These are phyloP conservation scores for Gambusia yucatana DNA, from an alignment of 2,797 vertebrate genomes.

Conservation along the genomic window DNA sequence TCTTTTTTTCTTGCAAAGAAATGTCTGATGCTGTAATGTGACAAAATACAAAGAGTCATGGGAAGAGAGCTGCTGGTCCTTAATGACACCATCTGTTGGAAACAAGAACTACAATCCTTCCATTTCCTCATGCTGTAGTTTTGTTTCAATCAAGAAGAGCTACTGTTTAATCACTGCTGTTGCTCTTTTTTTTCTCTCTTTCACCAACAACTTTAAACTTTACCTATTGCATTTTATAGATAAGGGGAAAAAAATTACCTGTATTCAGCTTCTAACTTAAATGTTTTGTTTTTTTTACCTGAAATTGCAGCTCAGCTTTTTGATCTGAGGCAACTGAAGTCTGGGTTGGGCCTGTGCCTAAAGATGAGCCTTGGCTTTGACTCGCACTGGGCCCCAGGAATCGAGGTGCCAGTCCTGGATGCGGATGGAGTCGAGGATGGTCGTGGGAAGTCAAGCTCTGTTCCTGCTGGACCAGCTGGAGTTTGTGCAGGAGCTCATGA, in stretches of 20 bases:
- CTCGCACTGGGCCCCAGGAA: conserved; percentile 81
- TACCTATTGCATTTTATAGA: not conserved
- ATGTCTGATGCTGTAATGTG: not conserved
- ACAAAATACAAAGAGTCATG: not conserved
- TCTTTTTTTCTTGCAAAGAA: not conserved
- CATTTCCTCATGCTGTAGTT: not conserved
- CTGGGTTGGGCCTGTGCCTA: conserved; percentile 62
- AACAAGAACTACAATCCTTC: conserved; percentile 2
- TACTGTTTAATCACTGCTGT: not conserved
- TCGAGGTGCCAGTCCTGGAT: conserved; percentile 85
- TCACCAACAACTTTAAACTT: not conserved
- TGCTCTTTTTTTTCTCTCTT: not conserved
- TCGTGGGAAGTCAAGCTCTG: conserved; percentile 80
- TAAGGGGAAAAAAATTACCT: not conserved
- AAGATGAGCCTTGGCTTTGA: conserved; percentile 47
- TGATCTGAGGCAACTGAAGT: conserved; percentile 59
- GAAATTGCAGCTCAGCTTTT: conserved; percentile 80
- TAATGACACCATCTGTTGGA: not conserved
- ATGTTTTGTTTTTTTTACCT: conserved; percentile 72
- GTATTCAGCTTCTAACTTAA: not conserved
- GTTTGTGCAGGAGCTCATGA: conserved; percentile 89
- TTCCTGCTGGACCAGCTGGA: conserved; percentile 90
- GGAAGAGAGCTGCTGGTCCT: not conserved
- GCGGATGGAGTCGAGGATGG: conserved; percentile 78
- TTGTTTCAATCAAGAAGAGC: not conserved